These are phyloP conservation scores for Drosophila multiciliata DNA, from an alignment of 2,888 invertebrate genomes.

Conservation along the genomic window DNA sequence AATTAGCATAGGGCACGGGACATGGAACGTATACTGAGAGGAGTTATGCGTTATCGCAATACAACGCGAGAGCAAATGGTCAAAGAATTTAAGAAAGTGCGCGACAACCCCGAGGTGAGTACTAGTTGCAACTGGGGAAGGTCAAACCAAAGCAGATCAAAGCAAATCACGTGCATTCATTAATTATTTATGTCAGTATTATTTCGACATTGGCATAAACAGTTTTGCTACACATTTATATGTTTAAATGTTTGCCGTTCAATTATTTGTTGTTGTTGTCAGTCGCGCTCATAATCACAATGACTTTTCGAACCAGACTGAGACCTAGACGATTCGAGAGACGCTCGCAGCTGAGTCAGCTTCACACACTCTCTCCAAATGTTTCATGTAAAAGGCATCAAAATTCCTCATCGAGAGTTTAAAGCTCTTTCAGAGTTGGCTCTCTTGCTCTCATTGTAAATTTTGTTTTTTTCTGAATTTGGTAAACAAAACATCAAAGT, in stretches of 20 bases:
- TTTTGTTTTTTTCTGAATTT: slow-evolving; percentile 39
- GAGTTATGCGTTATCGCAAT: slow-evolving; percentile 95
- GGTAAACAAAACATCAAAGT: slow-evolving; percentile 64
- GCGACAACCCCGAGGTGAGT: slow-evolving; percentile 90
- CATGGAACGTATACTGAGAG: slow-evolving; percentile 95
- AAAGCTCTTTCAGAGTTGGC: slow-evolving; percentile 12
- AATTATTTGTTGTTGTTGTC: slow-evolving; percentile 23
- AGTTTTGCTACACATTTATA: background rate
- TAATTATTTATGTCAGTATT: background rate
- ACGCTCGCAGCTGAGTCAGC: slow-evolving; percentile 14
- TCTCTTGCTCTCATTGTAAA: slow-evolving; percentile 13
- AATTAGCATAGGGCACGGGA: slow-evolving; percentile 7
- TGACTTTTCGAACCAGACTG: slow-evolving; percentile 30
- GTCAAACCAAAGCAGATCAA: background rate
- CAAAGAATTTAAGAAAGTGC: slow-evolving; percentile 95
- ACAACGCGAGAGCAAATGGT: slow-evolving; percentile 94
- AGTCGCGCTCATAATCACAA: slow-evolving; percentile 53
- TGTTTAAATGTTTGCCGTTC: slow-evolving; percentile 23
- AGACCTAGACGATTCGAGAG: slow-evolving; percentile 25
- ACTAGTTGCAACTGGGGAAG: slow-evolving; percentile 2
- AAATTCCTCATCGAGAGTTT: background rate
- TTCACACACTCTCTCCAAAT: background rate
- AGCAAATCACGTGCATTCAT: background rate
- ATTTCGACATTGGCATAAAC: slow-evolving; percentile 25
- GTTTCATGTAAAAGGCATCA: slow-evolving; percentile 23